Base-by-base conservation (phyloP, 2,797 vertebrate species). In the Chaetophractus vellerosus region DNA sequence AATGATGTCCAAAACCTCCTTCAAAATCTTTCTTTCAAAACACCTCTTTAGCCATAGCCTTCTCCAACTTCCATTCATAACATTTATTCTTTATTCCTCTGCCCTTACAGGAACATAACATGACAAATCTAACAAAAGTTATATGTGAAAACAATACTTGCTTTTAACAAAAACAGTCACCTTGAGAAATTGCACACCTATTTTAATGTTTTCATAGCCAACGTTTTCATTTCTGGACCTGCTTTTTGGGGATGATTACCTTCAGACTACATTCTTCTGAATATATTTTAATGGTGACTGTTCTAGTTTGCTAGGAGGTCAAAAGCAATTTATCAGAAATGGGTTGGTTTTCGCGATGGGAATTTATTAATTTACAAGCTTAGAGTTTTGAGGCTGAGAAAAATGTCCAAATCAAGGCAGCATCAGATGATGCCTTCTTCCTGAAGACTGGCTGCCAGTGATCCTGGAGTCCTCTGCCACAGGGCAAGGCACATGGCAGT, bases 141-240 rank as follows among this genome's bases (percentile, higher is more conserved):
- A 18, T 52, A 63, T 10, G 66, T 88, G 66, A 66, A 68, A 6
- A 26, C 72, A 48, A 75, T 36, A 75, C 41, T 23, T 57, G 19
- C 38, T 86, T 86, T 94, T 91, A 90, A 83, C 82, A 92, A 83
- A 85, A 94, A 74, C 1, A 63, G 52, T 75, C n/a, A 48, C 33
- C 23, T 90, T 26, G 61, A 93, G 66, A 88, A 92, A 80, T 41
- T 76, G n/a, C 2, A 38, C 2, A 10, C 48, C 55, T 88, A 48
- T 92, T 91, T n/a, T n/a, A n/a, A n/a, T n/a, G n/a, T n/a, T n/a
- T n/a, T n/a, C n/a, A n/a, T n/a, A n/a, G n/a, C n/a, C n/a, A n/a
- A n/a, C n/a, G n/a, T n/a, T n/a, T n/a, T n/a, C 50, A 61, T 66
- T 89, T 93, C 84, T 76, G 41, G 41, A 72, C 72, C 26, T 92